Conservation (phyloP, 1,140 invertebrate genomes). For the Lanistes nyassanus region DNA sequence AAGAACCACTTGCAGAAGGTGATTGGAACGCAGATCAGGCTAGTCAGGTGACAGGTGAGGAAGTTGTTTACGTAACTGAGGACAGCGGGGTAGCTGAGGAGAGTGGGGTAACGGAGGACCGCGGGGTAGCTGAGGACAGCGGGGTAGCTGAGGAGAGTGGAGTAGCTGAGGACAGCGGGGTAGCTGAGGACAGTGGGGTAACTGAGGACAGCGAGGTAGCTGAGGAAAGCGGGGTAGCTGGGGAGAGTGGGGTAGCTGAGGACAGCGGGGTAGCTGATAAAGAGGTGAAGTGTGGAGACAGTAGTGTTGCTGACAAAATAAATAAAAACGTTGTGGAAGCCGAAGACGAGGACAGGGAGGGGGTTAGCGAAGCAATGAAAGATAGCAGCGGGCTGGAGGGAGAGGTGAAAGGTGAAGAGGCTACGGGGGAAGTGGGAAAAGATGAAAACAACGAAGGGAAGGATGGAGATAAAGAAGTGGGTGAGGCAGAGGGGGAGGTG, state of each 20-base stretch:
- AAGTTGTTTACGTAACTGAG: too few relatives aligned
- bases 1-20: too few relatives aligned
- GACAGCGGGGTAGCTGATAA: background rate
- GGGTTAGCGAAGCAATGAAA: conserved; percentile 6
- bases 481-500: conserved; percentile 1
- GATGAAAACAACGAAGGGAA: background rate
- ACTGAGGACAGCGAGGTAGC: background rate
- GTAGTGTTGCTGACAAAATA: too few relatives aligned
- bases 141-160: too few relatives aligned
- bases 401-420: background rate
- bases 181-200: too few relatives aligned
- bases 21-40: too few relatives aligned
- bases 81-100: too few relatives aligned
- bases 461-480: background rate
- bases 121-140: too few relatives aligned
- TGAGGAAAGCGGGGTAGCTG: background rate
- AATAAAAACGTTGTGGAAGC: background rate
- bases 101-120: too few relatives aligned
- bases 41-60: too few relatives aligned
- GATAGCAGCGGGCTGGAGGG: conserved; percentile 10
- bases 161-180: too few relatives aligned
- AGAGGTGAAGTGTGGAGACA: background rate
- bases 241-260: background rate
- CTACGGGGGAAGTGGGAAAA: background rate
- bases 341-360: background rate